Base-by-base conservation (phyloP, 2,797 vertebrate genomes). In the Anniella stebbinsi region DNA sequence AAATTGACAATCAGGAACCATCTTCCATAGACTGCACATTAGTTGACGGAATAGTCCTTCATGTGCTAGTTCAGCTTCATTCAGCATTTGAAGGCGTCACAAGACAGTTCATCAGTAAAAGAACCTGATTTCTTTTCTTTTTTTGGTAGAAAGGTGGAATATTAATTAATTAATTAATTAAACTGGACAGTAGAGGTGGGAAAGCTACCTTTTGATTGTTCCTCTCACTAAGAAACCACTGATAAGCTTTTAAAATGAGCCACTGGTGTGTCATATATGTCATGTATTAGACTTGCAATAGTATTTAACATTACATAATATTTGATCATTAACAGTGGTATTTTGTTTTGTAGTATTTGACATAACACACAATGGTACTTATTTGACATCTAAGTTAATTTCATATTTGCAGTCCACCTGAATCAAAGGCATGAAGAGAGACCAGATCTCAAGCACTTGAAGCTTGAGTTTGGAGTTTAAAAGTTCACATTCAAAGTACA, bases 51-150 rank as follows among this genome's bases (percentile, higher is more conserved):
- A 80, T 80, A 51, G 36, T 80, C 33, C 78, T 60, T 57, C 51
- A 60, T 7, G 17, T 21, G 7, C 48, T n/a, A 36, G 78, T 1
- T 63, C 2, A 63, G 17, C 60, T 63, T 63, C 60, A 15, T 54
- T 11, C 51, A 54, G 15, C 33, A 36, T 80, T 57, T 80, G 51
- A 33, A 54, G 33, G 51, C 78, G n/a, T 57, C 51, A 57, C 48
- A 80, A 13, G 51, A 54, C 78, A 54, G 51, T 80, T 80, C 45
- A 51, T 78, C 78, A 80, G n/a, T 80, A 54, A 80, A 80, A 80
- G 51, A 57, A 6, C 51, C 33, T 80, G 30, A 57, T 51, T 78
- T 51, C 9, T 51, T 51, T n/a, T n/a, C n/a, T n/a, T n/a, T n/a
- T n/a, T n/a, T n/a, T n/a, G n/a, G n/a, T n/a, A n/a, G n/a, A n/a